These are phyloP conservation scores for Geothlypis trichas DNA, from an alignment of 2,113 vertebrate genomes.

Conservation along the genomic window DNA sequence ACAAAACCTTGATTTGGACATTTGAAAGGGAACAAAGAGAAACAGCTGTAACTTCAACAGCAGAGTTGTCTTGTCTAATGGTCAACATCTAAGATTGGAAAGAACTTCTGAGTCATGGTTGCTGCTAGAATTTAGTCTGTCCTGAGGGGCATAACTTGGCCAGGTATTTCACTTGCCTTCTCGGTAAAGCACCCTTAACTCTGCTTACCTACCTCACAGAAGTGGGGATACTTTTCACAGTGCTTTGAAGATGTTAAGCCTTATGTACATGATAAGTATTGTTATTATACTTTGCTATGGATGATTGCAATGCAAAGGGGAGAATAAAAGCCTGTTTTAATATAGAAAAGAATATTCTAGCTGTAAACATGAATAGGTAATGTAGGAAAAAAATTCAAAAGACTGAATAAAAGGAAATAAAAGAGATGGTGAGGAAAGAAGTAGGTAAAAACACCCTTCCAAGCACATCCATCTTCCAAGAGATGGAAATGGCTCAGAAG, in stretches of 20 bases:
- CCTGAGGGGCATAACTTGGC: not conserved
- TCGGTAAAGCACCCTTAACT: not conserved
- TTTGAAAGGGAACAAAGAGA: not conserved
- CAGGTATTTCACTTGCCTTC: not conserved
- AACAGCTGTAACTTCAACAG: not conserved
- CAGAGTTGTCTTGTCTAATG: not conserved
- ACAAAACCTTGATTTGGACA: not conserved
- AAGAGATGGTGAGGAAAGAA: not conserved
- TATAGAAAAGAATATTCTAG: not conserved
- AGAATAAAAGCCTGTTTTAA: not conserved
- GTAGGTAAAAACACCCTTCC: not conserved
- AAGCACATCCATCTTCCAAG: not conserved
- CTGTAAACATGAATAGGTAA: slow-evolving; percentile 3
- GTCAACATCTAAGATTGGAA: not conserved
- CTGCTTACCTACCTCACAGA: not conserved
- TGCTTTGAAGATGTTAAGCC: not conserved
- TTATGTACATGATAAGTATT: not conserved
- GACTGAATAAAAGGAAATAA: not conserved
- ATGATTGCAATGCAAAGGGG: not conserved
- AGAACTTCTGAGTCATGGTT: not conserved
- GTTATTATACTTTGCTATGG: not conserved
- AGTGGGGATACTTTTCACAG: not conserved
- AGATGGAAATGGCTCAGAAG: not conserved
- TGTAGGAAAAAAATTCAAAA: not conserved
- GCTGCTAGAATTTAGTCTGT: not conserved